phyloP scores from a whole-genome alignment of 2,797 vertebrate species.

The Cryptoblepharus egeriae region DNA sequence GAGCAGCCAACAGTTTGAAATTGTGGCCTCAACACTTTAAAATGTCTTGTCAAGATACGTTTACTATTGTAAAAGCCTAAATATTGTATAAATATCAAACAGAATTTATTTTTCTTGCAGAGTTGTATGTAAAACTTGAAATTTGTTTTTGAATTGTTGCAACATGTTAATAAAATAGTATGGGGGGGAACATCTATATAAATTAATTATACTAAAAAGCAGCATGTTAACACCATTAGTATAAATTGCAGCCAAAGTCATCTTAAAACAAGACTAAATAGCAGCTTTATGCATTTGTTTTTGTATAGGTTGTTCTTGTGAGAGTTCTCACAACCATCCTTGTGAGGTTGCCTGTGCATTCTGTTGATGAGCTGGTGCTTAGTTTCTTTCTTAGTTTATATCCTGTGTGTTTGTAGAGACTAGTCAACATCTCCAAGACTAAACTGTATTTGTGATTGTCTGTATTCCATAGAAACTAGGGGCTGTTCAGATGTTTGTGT shows the following conservation, averaged over 20 bases:
- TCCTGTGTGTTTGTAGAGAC: not conserved
- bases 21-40: slow-evolving; percentile 54
- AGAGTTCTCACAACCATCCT: not conserved
- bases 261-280: slow-evolving; percentile 44
- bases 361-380: slow-evolving; percentile 29
- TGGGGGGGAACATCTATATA: slow-evolving; percentile 27
- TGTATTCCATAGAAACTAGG: not conserved
- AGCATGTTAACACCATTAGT: slow-evolving; percentile 53
- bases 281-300: slow-evolving; percentile 33
- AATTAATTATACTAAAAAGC: slow-evolving; percentile 46
- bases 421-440: not conserved
- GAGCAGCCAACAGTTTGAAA: slow-evolving; percentile 40
- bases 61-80: slow-evolving; percentile 40
- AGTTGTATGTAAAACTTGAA: slow-evolving; percentile 74
- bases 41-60: slow-evolving; percentile 46
- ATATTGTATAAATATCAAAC: slow-evolving; percentile 54
- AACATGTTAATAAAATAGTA: slow-evolving; percentile 62
- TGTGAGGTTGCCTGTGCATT: not conserved
- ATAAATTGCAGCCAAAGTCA: slow-evolving; percentile 52
- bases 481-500: not conserved
- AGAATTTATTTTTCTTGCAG: slow-evolving; percentile 56
- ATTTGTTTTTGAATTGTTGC: slow-evolving; percentile 66
- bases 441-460: not conserved
- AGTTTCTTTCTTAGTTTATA: slow-evolving; percentile 3
- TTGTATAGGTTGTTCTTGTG: slow-evolving; percentile 23